Percentiles rank a stretch among this genome's conserved stretches.
Evolutionary conservation across 1,140 invertebrate genomes (phyloP).

Genomic region (Lanistes nyassanus): DNA sequence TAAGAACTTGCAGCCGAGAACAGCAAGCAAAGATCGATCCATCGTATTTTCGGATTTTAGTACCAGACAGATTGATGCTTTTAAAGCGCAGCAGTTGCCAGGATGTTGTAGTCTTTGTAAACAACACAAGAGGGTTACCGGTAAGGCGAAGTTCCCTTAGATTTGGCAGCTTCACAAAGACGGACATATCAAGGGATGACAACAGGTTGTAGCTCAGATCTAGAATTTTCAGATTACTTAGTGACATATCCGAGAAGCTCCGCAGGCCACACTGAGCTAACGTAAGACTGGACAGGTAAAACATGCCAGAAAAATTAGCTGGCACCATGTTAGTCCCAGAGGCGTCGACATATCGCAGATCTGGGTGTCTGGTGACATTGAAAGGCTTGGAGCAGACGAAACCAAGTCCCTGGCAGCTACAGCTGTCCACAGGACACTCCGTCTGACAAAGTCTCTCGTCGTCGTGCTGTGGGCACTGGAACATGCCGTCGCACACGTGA

Average conservation of each 20-base stretch:
- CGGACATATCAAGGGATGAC: not conserved
- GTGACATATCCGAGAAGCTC: not conserved
- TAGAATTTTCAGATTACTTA: not conserved
- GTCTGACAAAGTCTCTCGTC: constrained; percentile 14
- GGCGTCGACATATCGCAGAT: constrained; percentile 3
- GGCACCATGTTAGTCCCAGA: not conserved
- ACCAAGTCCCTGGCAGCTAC: constrained; percentile 14
- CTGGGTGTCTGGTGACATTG: not conserved
- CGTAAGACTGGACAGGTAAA: constrained; percentile 10
- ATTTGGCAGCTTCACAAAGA: not conserved
- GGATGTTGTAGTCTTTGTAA: not conserved
- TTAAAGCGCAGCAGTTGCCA: not conserved
- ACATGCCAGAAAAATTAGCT: not conserved
- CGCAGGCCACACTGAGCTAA: not conserved
- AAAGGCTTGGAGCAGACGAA: not conserved
- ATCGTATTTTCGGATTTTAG: not conserved
- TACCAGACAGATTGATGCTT: constrained; percentile 3
- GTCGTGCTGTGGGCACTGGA: constrained; percentile 25
- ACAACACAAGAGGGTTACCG: not conserved
- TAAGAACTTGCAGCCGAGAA: not conserved
- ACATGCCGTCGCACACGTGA: constrained; percentile 17
- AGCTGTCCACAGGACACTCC: not conserved
- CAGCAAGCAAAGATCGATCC: not conserved
- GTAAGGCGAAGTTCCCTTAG: not conserved
- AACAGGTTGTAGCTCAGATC: constrained; percentile 11